Conservation (phyloP, 2,888 invertebrate genomes). For the Amphipyra berbera region DNA sequence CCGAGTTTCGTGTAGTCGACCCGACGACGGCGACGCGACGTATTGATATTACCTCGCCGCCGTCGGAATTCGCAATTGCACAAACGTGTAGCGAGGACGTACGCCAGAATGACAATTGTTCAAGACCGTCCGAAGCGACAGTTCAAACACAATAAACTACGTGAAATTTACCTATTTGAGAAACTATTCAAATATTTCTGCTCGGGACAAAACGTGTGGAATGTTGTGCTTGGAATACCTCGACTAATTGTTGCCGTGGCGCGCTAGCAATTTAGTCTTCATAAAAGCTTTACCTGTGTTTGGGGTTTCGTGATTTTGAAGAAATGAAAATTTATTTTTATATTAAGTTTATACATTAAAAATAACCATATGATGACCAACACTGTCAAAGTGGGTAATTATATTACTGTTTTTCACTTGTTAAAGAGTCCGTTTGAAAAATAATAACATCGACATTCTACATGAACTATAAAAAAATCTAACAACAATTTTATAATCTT, state of each 20-base stretch:
- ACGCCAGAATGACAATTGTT: conserved; percentile 67
- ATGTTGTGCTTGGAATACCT: conserved; percentile 42
- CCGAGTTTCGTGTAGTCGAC: conserved; percentile 56
- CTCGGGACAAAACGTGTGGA: conserved; percentile 38
- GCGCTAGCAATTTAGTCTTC: conserved; percentile 29
- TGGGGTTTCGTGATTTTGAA: conserved; percentile 8
- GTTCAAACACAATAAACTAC: conserved; percentile 67
- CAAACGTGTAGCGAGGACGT: conserved; percentile 55
- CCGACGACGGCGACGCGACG: conserved; percentile 51
- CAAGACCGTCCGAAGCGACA: conserved; percentile 60
- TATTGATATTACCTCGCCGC: conserved; percentile 70
- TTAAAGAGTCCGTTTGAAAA: too few species aligned
- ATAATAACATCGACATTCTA: too few species aligned
- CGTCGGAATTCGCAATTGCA: conserved; percentile 70
- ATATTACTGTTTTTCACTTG: too few species aligned
- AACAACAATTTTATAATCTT: too few species aligned
- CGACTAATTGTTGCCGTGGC: conserved; percentile 43
- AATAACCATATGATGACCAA: too few species aligned
- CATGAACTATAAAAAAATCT: too few species aligned
- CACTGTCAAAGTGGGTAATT: too few species aligned
- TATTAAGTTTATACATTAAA: too few species aligned
- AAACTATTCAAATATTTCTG: conserved; percentile 55
- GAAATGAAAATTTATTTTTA: neutral
- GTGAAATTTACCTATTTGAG: conserved; percentile 61
- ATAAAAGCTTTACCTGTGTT: conserved; percentile 31